Evolutionary conservation across 1,140 invertebrate species (phyloP).

Genomic region (Scaptomyza graminum): DNA sequence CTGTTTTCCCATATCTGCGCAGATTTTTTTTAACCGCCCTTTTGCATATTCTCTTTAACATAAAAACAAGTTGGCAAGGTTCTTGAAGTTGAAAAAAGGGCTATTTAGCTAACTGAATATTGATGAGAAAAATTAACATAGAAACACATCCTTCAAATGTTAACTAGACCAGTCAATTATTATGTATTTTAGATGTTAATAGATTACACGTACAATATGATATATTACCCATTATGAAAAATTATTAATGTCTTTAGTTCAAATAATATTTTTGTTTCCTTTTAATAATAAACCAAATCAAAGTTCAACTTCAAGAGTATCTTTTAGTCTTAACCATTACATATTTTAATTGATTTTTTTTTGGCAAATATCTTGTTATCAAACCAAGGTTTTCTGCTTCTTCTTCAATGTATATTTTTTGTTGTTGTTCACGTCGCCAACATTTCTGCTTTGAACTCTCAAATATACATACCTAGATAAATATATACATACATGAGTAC

Average conservation of each 20-base stretch:
- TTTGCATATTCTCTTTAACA: conserved; percentile 7
- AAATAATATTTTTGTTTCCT: too few species aligned
- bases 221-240: too few species aligned
- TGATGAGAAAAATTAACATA: too few species aligned
- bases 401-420: conserved; percentile 1
- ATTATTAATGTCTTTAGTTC: too few species aligned
- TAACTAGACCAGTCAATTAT: too few species aligned
- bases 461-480: conserved; percentile 56
- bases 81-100: background rate
- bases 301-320: conserved; percentile 1
- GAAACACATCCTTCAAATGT: too few species aligned
- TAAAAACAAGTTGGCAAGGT: background rate
- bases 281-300: too few species aligned
- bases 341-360: conserved; percentile 19
- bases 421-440: conserved; percentile 37
- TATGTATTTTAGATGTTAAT: too few species aligned
- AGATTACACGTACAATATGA: too few species aligned
- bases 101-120: too few species aligned
- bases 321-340: background rate
- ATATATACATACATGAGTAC: background rate
- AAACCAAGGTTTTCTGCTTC: conserved; percentile 13
- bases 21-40: conserved; percentile 25
- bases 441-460: conserved; percentile 61
- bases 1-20: conserved; percentile 7
- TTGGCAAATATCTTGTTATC: conserved; percentile 41